Conservation (phyloP, 2,113 vertebrate species). For the Eleginops maclovinus region DNA sequence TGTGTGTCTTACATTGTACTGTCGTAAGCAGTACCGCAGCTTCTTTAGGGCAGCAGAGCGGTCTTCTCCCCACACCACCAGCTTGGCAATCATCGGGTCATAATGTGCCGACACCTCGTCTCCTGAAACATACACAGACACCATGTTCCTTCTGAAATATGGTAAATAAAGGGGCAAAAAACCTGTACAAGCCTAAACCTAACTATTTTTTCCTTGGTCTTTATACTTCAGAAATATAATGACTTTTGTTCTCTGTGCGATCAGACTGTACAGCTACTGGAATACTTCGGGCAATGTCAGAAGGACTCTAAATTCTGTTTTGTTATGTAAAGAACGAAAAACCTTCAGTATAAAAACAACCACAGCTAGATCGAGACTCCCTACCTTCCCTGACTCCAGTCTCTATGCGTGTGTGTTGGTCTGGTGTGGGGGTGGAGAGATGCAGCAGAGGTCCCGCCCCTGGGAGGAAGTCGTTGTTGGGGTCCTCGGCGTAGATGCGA, state of each 20-base stretch:
- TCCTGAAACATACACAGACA: slow-evolving; percentile 77
- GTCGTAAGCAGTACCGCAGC: slow-evolving; percentile 88
- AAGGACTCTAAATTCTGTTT: background rate
- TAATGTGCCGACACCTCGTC: slow-evolving; percentile 96
- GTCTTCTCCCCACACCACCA: slow-evolving; percentile 96
- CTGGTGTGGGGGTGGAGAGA: slow-evolving; percentile 89
- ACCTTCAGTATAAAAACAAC: background rate
- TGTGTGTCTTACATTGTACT: slow-evolving; percentile 90
- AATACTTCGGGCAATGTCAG: background rate
- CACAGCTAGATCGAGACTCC: background rate
- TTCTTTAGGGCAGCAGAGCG: slow-evolving; percentile 91
- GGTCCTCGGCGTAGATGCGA: slow-evolving; percentile 97
- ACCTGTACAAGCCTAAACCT: no score
- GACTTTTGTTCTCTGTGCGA: background rate
- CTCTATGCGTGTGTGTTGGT: slow-evolving; percentile 90
- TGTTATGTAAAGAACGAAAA: background rate
- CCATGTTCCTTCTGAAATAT: no score
- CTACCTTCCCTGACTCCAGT: slow-evolving; percentile 96
- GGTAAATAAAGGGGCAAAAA: no score
- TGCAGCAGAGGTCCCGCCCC: slow-evolving; percentile 93
- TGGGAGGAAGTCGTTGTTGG: slow-evolving; percentile 92
- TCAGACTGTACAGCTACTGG: background rate
- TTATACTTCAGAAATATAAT: no score
- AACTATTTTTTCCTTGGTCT: no score
- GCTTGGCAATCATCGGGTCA: slow-evolving; percentile 98